Conservation (phyloP, 92 coral and sea anemone genomes). For the Chrysogorgia sp. region DNA sequence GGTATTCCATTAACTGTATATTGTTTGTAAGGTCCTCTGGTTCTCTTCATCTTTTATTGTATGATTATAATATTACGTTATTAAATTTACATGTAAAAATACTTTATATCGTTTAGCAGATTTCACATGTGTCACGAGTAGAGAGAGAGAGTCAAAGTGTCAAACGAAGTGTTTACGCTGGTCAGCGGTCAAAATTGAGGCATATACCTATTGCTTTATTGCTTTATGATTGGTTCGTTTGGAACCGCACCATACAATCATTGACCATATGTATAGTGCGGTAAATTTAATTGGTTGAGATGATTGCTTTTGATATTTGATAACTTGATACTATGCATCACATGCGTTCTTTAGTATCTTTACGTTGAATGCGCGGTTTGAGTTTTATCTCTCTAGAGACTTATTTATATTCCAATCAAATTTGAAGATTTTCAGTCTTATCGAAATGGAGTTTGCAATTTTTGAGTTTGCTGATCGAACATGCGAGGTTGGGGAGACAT, state of each 20-base stretch:
- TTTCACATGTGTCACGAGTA: background rate
- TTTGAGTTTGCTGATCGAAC: constrained; percentile 10
- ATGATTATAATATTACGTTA: background rate
- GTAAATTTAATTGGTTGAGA: constrained; percentile 12
- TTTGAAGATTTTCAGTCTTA: background rate
- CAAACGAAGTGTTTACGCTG: background rate
- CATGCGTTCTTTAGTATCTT: too few species aligned
- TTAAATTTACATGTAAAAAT: too few species aligned
- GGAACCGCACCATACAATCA: too few species aligned
- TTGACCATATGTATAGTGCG: constrained; percentile 1
- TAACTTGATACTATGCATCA: too few species aligned
- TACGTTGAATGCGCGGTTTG: too few species aligned
- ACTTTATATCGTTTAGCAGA: background rate
- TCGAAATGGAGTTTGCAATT: constrained; percentile 1
- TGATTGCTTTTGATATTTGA: background rate
- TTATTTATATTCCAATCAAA: background rate
- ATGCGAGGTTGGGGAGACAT: constrained; percentile 21
- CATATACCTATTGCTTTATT: background rate
- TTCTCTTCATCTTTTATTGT: background rate
- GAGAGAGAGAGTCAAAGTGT: background rate
- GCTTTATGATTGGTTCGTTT: background rate
- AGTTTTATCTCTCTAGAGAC: too few species aligned
- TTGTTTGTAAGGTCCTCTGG: constrained; percentile 35
- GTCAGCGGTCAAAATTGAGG: constrained; percentile 5
- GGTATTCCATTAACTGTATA: constrained; percentile 25